Conservation (phyloP, 2,113 vertebrate genomes). For the Cyanocitta stelleri region DNA sequence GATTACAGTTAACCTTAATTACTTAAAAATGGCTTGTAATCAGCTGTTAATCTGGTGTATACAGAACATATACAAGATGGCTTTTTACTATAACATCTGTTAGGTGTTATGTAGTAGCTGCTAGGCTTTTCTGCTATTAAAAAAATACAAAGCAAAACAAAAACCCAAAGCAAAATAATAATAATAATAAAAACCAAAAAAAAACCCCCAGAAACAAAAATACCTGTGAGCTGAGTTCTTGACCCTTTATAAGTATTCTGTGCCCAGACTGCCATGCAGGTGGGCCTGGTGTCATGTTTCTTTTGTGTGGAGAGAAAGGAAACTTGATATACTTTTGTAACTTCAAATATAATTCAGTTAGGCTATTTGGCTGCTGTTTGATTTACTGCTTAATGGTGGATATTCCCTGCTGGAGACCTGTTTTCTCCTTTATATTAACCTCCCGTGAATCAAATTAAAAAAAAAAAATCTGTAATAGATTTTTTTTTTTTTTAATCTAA, state of each 20-base stretch:
- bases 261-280: background rate
- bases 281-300: background rate
- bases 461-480: background rate
- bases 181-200: background rate
- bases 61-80: background rate
- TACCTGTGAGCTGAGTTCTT: background rate
- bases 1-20: background rate
- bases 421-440: slow-evolving; percentile 1
- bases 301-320: background rate
- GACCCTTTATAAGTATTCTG: background rate
- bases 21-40: background rate
- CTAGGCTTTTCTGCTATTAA: background rate
- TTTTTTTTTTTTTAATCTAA: background rate
- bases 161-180: background rate
- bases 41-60: background rate
- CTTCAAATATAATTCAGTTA: background rate
- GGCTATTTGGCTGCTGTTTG: background rate
- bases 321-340: background rate
- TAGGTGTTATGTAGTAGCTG: background rate
- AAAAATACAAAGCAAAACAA: background rate
- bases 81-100: background rate
- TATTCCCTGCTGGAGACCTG: background rate
- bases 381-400: background rate
- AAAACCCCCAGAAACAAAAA: background rate
- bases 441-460: background rate